Evolutionary conservation across 2,113 vertebrate species (phyloP).

Genomic region (Danio rerio): GRCz12tu NC_133180.1:56462501-56463000

Average conservation of each 20-base stretch:
- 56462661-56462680: neutral
- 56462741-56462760: conserved; percentile 9
- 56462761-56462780: neutral
- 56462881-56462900: conserved; percentile 40
- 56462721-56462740: conserved; percentile 7
- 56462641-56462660: neutral
- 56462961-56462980: conserved; percentile 55
- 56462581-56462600: neutral
- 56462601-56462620: neutral
- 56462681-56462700: neutral
- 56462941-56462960: conserved; percentile 56
- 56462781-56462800: neutral
- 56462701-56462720: neutral
- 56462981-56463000: conserved; percentile 54
- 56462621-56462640: neutral
- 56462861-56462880: conserved; percentile 49
- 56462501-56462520: neutral
- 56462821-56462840: conserved; percentile 39
- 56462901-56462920: conserved; percentile 57
- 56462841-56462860: conserved; percentile 23
- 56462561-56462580: neutral
- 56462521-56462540: neutral
- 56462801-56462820: conserved; percentile 11
- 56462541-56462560: neutral
- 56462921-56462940: conserved; percentile 54